Percentiles rank a stretch among this genome's conserved stretches.
Evolutionary conservation across 2,797 vertebrate genomes (phyloP).

Genomic region (Poliocrania exsul): DNA sequence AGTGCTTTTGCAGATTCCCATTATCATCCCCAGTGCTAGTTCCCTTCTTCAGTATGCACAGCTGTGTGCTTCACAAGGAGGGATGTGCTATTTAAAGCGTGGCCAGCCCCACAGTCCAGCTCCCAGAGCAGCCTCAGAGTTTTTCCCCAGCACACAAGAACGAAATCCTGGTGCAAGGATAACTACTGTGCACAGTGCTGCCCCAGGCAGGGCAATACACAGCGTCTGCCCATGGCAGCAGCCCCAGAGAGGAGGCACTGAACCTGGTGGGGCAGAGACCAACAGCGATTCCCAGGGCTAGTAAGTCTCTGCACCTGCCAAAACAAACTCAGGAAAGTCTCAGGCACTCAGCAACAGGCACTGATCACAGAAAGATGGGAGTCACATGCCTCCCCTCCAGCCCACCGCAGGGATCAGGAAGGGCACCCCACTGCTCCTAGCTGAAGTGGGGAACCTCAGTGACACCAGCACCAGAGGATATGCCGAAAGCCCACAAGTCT

Average conservation of each 20-base stretch:
- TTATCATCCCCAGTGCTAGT: neutral
- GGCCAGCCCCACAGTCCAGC: neutral
- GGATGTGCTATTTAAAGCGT: neutral
- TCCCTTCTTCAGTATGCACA: neutral
- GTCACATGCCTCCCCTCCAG: neutral
- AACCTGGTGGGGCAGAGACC: neutral
- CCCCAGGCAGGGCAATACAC: neutral
- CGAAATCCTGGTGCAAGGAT: neutral
- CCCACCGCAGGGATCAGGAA: neutral
- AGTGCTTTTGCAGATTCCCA: neutral
- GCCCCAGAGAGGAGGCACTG: neutral
- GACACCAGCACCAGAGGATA: neutral
- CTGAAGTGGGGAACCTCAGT: neutral
- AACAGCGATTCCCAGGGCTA: neutral
- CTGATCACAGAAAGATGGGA: neutral
- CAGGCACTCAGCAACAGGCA: neutral
- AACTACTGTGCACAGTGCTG: rapidly evolving
- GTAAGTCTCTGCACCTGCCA: neutral
- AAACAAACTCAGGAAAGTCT: neutral
- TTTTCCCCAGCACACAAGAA: neutral
- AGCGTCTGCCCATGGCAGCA: neutral
- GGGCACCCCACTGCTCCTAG: neutral
- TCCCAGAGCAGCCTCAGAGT: neutral
- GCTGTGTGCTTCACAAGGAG: neutral
- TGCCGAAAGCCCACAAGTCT: neutral